Conservation (phyloP, 2,113 vertebrate species). For the Pygoscelis adeliae region DNA sequence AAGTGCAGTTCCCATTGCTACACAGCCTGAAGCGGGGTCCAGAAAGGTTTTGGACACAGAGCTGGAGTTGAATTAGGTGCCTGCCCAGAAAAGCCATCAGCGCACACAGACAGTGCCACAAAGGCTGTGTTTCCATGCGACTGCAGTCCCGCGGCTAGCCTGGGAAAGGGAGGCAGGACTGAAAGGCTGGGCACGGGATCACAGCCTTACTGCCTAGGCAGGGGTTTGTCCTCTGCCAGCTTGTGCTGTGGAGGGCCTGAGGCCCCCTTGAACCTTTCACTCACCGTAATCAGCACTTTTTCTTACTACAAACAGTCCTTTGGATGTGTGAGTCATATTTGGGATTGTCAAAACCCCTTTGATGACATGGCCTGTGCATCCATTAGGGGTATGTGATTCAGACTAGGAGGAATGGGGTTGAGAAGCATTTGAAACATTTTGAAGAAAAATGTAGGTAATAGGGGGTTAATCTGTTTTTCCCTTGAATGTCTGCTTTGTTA, state of each 20-base stretch:
- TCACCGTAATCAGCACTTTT: not conserved
- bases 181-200: conserved; percentile 20
- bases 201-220: not conserved
- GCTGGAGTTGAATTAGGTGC: not conserved
- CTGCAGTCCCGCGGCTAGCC: not conserved
- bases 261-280: not conserved
- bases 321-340: not conserved
- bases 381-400: not conserved
- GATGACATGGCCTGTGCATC: not conserved
- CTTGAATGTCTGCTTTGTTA: not conserved
- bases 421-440: not conserved
- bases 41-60: not conserved
- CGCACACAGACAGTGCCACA: not conserved
- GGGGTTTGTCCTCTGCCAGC: not conserved
- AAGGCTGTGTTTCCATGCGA: not conserved
- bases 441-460: not conserved
- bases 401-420: not conserved
- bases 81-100: not conserved
- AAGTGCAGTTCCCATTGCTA: not conserved
- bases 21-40: not conserved
- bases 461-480: not conserved
- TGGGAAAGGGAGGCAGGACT: conserved; percentile 12
- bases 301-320: not conserved
- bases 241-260: not conserved
- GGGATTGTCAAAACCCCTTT: not conserved